Evolutionary conservation across 2,888 invertebrate species (phyloP).

Genomic region (Cataglyphis albicans): DNA sequence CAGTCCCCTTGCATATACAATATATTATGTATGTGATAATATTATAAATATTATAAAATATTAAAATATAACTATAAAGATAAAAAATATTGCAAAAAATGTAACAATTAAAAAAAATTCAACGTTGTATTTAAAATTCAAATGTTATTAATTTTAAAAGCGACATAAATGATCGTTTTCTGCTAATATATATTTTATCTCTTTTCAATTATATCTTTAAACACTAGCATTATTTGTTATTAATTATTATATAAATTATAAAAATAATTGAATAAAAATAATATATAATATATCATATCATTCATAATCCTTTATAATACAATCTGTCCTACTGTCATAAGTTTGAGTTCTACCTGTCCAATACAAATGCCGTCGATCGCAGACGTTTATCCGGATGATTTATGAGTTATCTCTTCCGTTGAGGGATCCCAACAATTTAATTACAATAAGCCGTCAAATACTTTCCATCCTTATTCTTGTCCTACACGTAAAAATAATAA

Average conservation of each 20-base stretch:
- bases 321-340: slow-evolving; percentile 20
- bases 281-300: slow-evolving; percentile 14
- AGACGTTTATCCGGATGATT: slow-evolving; percentile 40
- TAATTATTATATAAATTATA: not conserved
- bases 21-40: not conserved
- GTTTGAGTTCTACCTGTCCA: slow-evolving; percentile 31
- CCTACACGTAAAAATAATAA: not conserved
- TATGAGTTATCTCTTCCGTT: slow-evolving; percentile 39
- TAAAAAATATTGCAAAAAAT: not conserved
- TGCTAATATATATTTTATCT: not conserved
- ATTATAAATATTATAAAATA: not conserved
- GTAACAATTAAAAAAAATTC: not conserved
- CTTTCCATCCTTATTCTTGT: slow-evolving; percentile 10
- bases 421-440: slow-evolving; percentile 28
- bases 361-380: slow-evolving; percentile 43
- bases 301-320: slow-evolving; percentile 28
- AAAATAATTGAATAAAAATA: not conserved
- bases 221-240: not conserved
- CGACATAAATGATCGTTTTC: not conserved
- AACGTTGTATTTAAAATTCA: not conserved
- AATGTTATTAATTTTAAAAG: not conserved
- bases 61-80: not conserved
- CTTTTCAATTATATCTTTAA: not conserved
- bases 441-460: slow-evolving; percentile 34
- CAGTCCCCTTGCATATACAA: not conserved